Evolutionary conservation across 2,797 vertebrate species (phyloP).

Genomic region (Sciaenops ocellatus): DNA sequence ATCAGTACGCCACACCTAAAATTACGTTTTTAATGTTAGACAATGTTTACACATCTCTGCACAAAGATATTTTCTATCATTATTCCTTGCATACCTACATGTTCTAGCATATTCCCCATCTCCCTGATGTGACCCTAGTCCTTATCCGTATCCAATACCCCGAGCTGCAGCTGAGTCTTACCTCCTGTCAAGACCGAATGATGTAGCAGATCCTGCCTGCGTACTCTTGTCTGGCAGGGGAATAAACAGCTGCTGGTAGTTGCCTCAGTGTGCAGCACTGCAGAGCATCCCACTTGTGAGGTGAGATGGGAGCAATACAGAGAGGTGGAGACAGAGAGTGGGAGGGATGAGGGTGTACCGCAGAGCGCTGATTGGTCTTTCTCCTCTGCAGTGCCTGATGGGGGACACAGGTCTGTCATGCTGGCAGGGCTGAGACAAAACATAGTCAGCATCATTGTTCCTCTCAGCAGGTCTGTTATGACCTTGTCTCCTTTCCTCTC

Average conservation of each 20-base stretch:
- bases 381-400: constrained; percentile 72
- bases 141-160: neutral
- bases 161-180: constrained; percentile 47
- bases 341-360: constrained; percentile 54
- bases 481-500: constrained; percentile 53
- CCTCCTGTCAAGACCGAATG: constrained; percentile 60
- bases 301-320: constrained; percentile 15
- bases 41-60: constrained; percentile 3
- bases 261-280: constrained; percentile 54
- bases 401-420: constrained; percentile 11
- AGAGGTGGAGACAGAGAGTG: constrained; percentile 37
- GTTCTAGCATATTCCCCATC: constrained; percentile 24
- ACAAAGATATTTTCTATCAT: neutral
- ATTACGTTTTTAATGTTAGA: neutral
- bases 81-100: neutral
- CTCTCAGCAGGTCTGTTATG: constrained; percentile 19
- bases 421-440: constrained; percentile 28
- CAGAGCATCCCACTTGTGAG: constrained; percentile 57
- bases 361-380: constrained; percentile 70
- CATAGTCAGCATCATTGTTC: constrained; percentile 47
- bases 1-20: neutral
- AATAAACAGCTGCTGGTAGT: constrained; percentile 16
- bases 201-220: constrained; percentile 49
- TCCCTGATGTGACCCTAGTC: neutral
- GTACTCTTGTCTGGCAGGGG: constrained; percentile 20